Conservation (phyloP, 2,797 vertebrate species). For the Labroides dimidiatus region DNA sequence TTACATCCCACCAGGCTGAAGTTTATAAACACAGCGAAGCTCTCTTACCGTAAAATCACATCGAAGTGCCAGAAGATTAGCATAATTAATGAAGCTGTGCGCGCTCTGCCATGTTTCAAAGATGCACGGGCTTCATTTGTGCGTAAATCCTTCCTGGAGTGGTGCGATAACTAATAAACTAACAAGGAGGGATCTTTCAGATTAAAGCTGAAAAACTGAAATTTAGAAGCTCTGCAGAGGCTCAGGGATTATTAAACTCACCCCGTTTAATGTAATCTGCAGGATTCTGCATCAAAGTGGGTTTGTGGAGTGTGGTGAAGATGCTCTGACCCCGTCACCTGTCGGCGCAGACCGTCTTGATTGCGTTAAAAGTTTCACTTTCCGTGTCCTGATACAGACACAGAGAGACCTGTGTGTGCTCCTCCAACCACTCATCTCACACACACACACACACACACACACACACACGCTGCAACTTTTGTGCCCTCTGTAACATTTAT, state of each 20-base stretch:
- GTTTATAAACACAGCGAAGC: conserved; percentile 2
- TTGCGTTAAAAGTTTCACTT: background rate
- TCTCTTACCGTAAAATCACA: background rate
- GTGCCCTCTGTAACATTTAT: background rate
- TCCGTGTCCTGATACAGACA: too few species aligned
- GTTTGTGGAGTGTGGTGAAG: too few species aligned
- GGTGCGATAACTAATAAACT: background rate
- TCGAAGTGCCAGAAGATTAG: background rate
- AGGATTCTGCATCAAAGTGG: too few species aligned
- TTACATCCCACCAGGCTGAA: background rate
- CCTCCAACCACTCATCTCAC: too few species aligned
- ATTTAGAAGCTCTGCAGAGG: background rate
- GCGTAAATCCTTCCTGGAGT: background rate
- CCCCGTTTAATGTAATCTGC: too few species aligned
- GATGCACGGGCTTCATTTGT: too few species aligned
- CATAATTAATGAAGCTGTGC: background rate
- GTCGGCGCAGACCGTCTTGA: too few species aligned
- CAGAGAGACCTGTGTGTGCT: background rate
- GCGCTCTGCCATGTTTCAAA: background rate
- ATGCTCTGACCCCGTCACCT: too few species aligned
- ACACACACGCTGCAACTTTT: background rate
- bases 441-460: too few species aligned
- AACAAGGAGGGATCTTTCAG: background rate
- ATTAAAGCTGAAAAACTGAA: too few species aligned
- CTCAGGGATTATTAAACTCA: background rate